Evolutionary conservation across 2,113 vertebrate genomes (phyloP).

Genomic region (Oxyura jamaicensis): DNA sequence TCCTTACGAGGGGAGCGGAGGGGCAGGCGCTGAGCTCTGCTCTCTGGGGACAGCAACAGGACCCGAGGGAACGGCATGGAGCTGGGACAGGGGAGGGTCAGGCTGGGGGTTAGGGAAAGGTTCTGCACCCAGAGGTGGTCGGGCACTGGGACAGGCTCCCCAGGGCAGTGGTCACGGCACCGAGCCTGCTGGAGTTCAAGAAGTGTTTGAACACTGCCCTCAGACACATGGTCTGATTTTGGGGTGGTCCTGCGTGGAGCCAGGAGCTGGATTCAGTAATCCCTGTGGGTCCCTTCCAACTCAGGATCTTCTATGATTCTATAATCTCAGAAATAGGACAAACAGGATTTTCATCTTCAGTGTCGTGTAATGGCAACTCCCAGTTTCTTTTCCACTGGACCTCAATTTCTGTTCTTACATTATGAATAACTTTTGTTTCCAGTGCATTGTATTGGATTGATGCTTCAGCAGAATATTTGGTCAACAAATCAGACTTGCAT

Average conservation of each 20-base stretch:
- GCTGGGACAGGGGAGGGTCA: not conserved
- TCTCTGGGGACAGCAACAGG: not conserved
- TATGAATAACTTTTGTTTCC: not conserved
- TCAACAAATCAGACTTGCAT: not conserved
- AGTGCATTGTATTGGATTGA: not conserved
- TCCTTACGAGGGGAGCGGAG: not conserved
- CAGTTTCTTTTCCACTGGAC: not conserved
- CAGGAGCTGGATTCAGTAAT: no score
- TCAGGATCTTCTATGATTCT: no score
- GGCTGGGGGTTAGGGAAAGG: not conserved
- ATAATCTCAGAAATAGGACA: not conserved
- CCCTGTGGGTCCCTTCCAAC: no score
- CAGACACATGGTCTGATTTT: no score
- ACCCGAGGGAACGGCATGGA: not conserved
- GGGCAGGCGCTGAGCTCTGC: not conserved
- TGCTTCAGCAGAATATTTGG: not conserved
- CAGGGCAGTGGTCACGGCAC: not conserved
- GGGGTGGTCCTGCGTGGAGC: no score
- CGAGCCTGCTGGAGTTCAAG: not conserved
- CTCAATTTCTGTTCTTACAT: not conserved
- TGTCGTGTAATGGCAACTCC: not conserved
- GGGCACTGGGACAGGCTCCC: not conserved
- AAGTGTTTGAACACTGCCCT: no score
- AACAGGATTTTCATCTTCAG: not conserved
- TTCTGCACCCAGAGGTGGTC: not conserved